Conservation (phyloP, 2,888 invertebrate genomes). For the Acronicta aceris region DNA sequence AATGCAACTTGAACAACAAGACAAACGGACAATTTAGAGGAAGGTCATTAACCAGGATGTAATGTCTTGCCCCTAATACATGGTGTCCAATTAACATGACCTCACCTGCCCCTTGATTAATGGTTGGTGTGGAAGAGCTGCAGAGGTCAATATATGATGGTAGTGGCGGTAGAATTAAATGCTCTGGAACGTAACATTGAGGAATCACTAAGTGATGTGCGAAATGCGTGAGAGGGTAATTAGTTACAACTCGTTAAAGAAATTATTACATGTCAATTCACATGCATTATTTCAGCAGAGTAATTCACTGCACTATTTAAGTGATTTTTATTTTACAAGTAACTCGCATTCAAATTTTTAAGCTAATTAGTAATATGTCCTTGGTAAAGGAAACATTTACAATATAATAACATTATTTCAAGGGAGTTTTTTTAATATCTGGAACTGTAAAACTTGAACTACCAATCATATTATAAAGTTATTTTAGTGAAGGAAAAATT, state of each 20-base stretch:
- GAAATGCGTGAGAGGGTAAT: slow-evolving; percentile 33
- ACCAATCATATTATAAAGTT: too few species aligned
- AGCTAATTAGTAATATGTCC: too few species aligned
- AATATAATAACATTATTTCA: too few species aligned
- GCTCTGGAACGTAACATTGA: slow-evolving; percentile 65
- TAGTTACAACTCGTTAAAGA: slow-evolving; percentile 9
- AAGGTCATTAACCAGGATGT: slow-evolving; percentile 59
- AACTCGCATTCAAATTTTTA: too few species aligned
- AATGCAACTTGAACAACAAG: slow-evolving; percentile 46
- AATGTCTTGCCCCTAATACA: slow-evolving; percentile 65
- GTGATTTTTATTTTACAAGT: too few species aligned
- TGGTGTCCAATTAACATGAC: slow-evolving; percentile 63
- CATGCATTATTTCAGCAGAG: too few species aligned
- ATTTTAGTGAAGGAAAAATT: too few species aligned
- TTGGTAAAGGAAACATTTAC: too few species aligned
- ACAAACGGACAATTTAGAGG: slow-evolving; percentile 51
- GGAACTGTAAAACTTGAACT: too few species aligned
- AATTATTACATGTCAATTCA: too few species aligned
- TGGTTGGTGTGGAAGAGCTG: slow-evolving; percentile 55
- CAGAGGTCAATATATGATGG: slow-evolving; percentile 59
- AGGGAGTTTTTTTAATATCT: too few species aligned
- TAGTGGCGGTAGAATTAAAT: slow-evolving; percentile 59
- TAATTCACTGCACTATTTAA: too few species aligned
- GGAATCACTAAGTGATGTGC: slow-evolving; percentile 40
- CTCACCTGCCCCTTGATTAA: slow-evolving; percentile 68